These are phyloP conservation scores for Hiodon tergisus DNA, from an alignment of 2,113 vertebrate species.

Conservation along the genomic window DNA sequence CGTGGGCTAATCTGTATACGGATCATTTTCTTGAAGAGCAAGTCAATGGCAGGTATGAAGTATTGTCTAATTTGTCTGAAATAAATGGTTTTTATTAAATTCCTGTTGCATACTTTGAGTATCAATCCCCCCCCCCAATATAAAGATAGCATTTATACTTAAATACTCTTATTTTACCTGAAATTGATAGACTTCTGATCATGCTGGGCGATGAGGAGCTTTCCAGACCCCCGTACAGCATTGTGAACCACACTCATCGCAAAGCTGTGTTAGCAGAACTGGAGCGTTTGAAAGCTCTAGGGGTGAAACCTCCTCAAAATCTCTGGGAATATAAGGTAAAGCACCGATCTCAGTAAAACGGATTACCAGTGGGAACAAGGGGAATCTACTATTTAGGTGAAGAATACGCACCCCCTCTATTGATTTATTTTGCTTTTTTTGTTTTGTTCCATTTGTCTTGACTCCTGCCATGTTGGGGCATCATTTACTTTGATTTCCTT, in stretches of 20 bases:
- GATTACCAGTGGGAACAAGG: background rate
- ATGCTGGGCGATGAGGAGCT: constrained; percentile 83
- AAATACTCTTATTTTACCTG: constrained; percentile 26
- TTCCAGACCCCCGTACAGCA: constrained; percentile 64
- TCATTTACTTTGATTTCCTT: constrained; percentile 1
- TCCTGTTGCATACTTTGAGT: too few relatives aligned
- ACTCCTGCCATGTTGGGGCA: background rate
- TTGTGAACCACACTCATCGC: constrained; percentile 76
- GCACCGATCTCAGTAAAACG: background rate
- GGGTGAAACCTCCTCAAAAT: constrained; percentile 81
- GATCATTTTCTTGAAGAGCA: constrained; percentile 76
- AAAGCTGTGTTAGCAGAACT: constrained; percentile 75
- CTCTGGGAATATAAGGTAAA: constrained; percentile 94
- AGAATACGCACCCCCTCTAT: background rate
- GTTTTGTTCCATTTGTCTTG: too few relatives aligned
- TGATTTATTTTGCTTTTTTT: too few relatives aligned
- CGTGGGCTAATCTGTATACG: constrained; percentile 81
- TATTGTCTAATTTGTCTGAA: background rate
- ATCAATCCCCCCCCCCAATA: too few relatives aligned
- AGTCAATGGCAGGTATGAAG: constrained; percentile 81
- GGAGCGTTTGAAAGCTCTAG: constrained; percentile 72
- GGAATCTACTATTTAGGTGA: background rate
- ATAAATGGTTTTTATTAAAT: too few relatives aligned
- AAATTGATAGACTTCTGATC: constrained; percentile 69
- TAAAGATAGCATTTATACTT: background rate